Conservation (phyloP, 2,797 vertebrate species). For the Cheirogaleus major region DNA sequence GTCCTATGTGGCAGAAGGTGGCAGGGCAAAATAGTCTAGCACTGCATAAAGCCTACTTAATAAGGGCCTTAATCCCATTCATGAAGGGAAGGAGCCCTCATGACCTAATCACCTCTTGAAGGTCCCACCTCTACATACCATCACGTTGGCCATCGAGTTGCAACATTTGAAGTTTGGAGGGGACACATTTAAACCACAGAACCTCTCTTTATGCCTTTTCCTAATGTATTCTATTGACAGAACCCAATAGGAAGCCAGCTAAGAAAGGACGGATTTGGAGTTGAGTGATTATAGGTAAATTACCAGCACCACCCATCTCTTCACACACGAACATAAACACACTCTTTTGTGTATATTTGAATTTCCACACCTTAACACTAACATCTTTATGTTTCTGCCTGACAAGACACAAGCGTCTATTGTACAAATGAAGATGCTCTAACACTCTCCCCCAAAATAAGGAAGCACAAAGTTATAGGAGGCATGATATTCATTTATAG, state of each 20-base stretch:
- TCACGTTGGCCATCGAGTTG: not conserved
- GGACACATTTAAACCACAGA: not conserved
- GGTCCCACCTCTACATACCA: not conserved
- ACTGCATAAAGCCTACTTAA: not conserved
- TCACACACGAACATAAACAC: not conserved
- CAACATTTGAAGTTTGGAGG: not conserved
- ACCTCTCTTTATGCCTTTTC: not conserved
- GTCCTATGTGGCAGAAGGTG: not conserved
- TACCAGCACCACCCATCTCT: not conserved
- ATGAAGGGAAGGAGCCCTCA: not conserved
- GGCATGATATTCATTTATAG: not conserved
- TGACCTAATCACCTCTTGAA: not conserved
- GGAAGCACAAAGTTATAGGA: not conserved
- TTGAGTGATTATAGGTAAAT: not conserved
- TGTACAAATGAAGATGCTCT: not conserved
- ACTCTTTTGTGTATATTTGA: not conserved
- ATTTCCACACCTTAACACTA: not conserved
- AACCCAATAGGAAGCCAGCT: not conserved
- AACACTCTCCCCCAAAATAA: not conserved
- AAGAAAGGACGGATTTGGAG: not conserved
- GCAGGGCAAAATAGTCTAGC: not conserved
- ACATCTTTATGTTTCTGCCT: not conserved
- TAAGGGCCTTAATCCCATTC: not conserved
- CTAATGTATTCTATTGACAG: not conserved
- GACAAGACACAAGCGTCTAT: not conserved